Conservation (phyloP, 2,888 invertebrate genomes). For the Embidobia sp. region DNA sequence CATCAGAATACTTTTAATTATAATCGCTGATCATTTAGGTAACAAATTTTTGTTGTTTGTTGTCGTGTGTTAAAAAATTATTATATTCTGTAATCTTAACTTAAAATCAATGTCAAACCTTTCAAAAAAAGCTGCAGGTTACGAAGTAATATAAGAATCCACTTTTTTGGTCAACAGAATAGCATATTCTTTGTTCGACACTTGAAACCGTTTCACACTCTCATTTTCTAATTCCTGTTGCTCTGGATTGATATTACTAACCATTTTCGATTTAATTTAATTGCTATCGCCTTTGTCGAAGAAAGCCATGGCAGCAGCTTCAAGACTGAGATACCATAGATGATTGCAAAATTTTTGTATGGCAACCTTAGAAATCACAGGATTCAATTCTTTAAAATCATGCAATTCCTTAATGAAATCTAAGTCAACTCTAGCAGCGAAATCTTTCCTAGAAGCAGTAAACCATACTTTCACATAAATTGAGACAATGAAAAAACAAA, state of each 20-base stretch:
- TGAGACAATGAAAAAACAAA: conserved; percentile 14
- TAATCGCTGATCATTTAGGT: no score
- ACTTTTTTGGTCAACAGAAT: background rate
- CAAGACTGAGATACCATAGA: conserved; percentile 27
- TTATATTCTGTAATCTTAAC: no score
- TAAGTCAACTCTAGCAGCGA: conserved; percentile 4
- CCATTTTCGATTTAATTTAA: conserved; percentile 13
- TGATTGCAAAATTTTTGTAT: conserved; percentile 21
- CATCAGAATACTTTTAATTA: no score
- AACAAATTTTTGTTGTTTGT: no score
- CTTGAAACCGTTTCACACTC: conserved; percentile 1
- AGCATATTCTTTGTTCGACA: background rate
- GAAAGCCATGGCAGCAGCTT: conserved; percentile 21
- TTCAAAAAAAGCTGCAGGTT: background rate
- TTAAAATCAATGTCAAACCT: background rate
- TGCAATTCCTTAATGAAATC: conserved; percentile 19
- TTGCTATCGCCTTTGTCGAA: background rate
- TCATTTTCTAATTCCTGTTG: background rate
- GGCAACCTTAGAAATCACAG: conserved; percentile 1
- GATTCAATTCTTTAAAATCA: background rate
- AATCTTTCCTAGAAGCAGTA: background rate
- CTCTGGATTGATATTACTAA: conserved; percentile 8
- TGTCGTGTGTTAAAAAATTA: no score
- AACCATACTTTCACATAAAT: conserved; percentile 17
- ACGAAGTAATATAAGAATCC: background rate